Evolutionary conservation across 1,140 invertebrate genomes (phyloP).

Genomic region (Bombus sibiricus): DNA sequence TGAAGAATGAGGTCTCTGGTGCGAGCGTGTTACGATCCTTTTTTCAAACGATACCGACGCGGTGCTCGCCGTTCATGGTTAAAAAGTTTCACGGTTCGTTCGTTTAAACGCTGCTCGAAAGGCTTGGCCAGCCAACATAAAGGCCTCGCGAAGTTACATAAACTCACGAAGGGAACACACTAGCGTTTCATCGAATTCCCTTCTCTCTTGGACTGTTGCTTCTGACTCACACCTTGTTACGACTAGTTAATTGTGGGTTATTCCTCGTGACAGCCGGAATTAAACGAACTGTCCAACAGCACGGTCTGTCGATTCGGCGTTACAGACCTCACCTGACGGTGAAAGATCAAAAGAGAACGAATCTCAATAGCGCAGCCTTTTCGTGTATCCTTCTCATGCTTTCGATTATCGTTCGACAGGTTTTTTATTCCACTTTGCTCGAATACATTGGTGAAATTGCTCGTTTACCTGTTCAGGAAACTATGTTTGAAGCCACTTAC

Average conservation of each 20-base stretch:
- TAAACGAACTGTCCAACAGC: conserved; percentile 29
- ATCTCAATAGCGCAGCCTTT: background rate
- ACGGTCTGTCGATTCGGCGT: conserved; percentile 2
- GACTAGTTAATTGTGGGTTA: conserved; percentile 40
- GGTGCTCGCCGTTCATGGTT: background rate
- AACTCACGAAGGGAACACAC: conserved; percentile 2
- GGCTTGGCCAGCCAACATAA: conserved; percentile 18
- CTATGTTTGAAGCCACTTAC: background rate
- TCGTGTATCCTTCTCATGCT: background rate
- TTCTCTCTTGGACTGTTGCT: background rate
- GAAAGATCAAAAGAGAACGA: background rate
- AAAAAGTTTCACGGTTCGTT: conserved; percentile 46
- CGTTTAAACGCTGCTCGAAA: conserved; percentile 38
- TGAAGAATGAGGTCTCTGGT: background rate
- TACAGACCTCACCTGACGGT: background rate
- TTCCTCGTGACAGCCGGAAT: conserved; percentile 16
- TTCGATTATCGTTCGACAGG: background rate
- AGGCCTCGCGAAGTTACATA: conserved; percentile 31
- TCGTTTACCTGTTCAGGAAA: background rate
- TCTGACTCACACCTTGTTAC: conserved; percentile 22
- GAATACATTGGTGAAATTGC: background rate
- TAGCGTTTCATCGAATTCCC: conserved; percentile 1
- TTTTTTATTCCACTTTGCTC: background rate
- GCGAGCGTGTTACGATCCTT: conserved; percentile 7
- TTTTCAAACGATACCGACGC: conserved; percentile 10